Percentiles rank a stretch among this genome's conserved stretches.
These are phyloP conservation scores for Biston stratarius DNA, from an alignment of 2,888 invertebrate species.

Conservation along the genomic window DNA sequence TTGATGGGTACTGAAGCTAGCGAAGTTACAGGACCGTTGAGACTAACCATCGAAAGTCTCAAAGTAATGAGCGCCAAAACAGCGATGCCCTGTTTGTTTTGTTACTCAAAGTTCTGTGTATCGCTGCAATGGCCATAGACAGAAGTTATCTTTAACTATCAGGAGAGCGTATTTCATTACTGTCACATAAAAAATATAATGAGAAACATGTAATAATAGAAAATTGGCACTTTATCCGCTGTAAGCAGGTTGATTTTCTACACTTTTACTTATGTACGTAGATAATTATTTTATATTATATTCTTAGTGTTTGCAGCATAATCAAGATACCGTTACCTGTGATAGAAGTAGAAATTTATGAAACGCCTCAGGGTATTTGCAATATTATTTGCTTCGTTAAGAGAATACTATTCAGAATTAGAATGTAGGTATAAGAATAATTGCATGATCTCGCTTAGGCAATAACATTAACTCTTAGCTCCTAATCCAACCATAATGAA, in stretches of 20 bases:
- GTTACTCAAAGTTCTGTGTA: no score
- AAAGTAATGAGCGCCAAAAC: no score
- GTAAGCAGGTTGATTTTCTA: constrained; percentile 16
- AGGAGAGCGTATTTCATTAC: no score
- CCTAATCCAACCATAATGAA: neutral
- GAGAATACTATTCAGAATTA: constrained; percentile 3
- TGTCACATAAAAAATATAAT: neutral
- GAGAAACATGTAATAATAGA: neutral
- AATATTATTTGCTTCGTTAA: constrained; percentile 25
- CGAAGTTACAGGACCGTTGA: no score
- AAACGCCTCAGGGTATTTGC: constrained; percentile 10
- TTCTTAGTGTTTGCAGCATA: constrained; percentile 1
- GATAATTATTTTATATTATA: constrained; percentile 6
- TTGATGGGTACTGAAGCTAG: no score
- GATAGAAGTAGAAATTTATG: constrained; percentile 19
- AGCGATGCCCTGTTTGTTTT: no score
- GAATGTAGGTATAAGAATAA: neutral
- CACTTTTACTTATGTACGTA: neutral
- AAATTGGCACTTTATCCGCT: constrained; percentile 5
- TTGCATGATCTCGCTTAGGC: neutral
- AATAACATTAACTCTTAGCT: neutral
- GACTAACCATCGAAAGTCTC: no score
- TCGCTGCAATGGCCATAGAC: no score
- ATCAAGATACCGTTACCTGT: constrained; percentile 23
- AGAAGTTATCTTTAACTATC: no score